Evolutionary conservation across 2,113 vertebrate species (phyloP).

Genomic region (Bombycilla garrulus): DNA sequence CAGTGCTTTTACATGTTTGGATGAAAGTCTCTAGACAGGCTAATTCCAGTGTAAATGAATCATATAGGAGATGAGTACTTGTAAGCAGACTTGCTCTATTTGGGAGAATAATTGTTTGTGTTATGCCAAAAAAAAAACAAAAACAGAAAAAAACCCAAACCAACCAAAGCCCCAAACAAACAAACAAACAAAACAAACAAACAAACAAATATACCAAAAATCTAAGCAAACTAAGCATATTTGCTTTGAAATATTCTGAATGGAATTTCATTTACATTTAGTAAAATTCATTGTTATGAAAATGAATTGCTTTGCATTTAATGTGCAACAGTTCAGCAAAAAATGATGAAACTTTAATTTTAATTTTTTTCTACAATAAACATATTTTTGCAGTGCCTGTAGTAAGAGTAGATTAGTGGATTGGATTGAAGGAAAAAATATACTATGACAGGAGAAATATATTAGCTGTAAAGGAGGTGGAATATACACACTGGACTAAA

Average conservation of each 20-base stretch:
- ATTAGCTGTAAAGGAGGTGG: background rate
- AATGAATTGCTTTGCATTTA: slow-evolving; percentile 72
- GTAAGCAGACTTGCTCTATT: background rate
- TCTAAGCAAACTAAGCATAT: background rate
- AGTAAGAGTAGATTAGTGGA: slow-evolving; percentile 55
- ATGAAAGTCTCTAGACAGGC: background rate
- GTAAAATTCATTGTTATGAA: slow-evolving; percentile 62
- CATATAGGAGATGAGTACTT: background rate
- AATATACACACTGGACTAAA: background rate
- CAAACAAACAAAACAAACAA: fast-evolving
- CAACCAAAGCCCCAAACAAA: background rate
- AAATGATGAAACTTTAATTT: slow-evolving; percentile 58
- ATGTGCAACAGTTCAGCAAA: slow-evolving; percentile 64
- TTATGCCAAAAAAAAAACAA: background rate
- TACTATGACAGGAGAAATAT: background rate
- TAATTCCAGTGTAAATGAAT: background rate
- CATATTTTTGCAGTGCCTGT: slow-evolving; percentile 43
- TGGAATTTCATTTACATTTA: slow-evolving; percentile 66
- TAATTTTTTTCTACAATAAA: slow-evolving; percentile 54
- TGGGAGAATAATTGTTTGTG: slow-evolving; percentile 40
- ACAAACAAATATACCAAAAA: background rate
- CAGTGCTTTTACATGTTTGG: background rate
- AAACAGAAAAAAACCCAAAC: too few relatives aligned
- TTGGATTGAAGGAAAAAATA: slow-evolving; percentile 29
- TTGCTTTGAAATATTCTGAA: slow-evolving; percentile 62